Evolutionary conservation across 1,140 invertebrate genomes (phyloP).

Genomic region (Steinernema feltiae): DNA sequence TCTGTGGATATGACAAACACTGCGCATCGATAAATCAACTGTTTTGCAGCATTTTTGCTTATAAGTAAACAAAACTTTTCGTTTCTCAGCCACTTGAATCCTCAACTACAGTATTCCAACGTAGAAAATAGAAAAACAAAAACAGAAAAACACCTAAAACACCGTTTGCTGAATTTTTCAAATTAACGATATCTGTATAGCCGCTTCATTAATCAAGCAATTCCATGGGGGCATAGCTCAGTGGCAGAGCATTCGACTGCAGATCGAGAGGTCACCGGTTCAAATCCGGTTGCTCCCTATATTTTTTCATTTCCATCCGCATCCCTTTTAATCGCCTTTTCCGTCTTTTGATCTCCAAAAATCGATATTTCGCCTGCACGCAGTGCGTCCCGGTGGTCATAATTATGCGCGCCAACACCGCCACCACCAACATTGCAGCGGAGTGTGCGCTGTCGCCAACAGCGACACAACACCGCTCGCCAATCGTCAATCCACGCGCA

Average conservation of each 20-base stretch:
- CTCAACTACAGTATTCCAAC: too few species aligned
- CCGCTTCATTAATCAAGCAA: not conserved
- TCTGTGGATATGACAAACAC: too few species aligned
- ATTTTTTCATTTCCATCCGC: not conserved
- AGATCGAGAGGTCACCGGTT: constrained; percentile 63
- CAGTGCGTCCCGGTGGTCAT: too few species aligned
- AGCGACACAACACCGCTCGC: not conserved
- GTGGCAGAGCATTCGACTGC: constrained; percentile 64
- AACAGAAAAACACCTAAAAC: constrained; percentile 17
- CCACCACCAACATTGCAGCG: not conserved
- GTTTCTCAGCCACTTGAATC: too few species aligned
- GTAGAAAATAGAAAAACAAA: too few species aligned
- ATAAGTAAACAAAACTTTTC: too few species aligned
- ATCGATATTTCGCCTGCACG: too few species aligned
- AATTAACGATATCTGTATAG: not conserved
- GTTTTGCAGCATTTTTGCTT: too few species aligned
- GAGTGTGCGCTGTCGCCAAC: not conserved
- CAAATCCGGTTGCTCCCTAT: constrained; percentile 62
- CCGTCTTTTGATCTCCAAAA: not conserved
- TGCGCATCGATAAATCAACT: too few species aligned
- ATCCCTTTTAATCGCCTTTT: constrained; percentile 20
- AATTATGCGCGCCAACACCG: not conserved
- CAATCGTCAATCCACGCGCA: not conserved
- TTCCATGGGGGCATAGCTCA: constrained; percentile 60
- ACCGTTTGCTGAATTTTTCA: not conserved